Base-by-base conservation (phyloP, 2,888 invertebrate species). In the Phorcus lineatus region DNA sequence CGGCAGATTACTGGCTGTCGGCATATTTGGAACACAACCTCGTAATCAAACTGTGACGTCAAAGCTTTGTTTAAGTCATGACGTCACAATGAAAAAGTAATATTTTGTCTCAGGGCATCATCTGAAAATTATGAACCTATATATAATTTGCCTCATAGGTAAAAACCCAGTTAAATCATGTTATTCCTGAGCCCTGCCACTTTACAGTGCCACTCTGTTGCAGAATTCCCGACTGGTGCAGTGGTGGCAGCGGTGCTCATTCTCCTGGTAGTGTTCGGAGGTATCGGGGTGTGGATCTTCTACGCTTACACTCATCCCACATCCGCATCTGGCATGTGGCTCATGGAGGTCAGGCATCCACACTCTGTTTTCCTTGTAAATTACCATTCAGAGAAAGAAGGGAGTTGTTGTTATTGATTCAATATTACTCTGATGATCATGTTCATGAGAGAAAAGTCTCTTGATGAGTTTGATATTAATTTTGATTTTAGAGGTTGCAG, bases 281-380 rank as follows among this genome's bases (percentile, higher is more conserved):
- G 95, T 47, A 90, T 96, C n/a, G 95, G 95, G 36, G 95, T 95
- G 11, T 99, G 99, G 99, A 93, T 96, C 22, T 94, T 96, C 22
- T 99, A 99, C 93, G 99, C 99, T 4, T 99, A 99, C 94, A 96
- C 97, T 92, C 97, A 98, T 94, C 99, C 99, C 1, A 98, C 98
- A 92, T 97, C 98, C 7, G 95, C 97, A 77, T 98, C 98, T 87
- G 99, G 99, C 83, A 98, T 99, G 94, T 95, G 99, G 91, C 95
- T 99, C 78, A 99, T 99, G 91, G 97, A 97, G 96, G 98, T 98
- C 94, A 94, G 95, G 9, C 57, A 57, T 57, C 19, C 57, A 16
- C 31, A 28, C 17, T 74, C 31, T 74, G 0, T 28, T 13, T 1
- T 52, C 13, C 17, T 75, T 52, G 22, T 75, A 9, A 47, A 47